These are phyloP conservation scores for Anhinga rufa DNA, from an alignment of 2,113 vertebrate genomes.

Conservation along the genomic window DNA sequence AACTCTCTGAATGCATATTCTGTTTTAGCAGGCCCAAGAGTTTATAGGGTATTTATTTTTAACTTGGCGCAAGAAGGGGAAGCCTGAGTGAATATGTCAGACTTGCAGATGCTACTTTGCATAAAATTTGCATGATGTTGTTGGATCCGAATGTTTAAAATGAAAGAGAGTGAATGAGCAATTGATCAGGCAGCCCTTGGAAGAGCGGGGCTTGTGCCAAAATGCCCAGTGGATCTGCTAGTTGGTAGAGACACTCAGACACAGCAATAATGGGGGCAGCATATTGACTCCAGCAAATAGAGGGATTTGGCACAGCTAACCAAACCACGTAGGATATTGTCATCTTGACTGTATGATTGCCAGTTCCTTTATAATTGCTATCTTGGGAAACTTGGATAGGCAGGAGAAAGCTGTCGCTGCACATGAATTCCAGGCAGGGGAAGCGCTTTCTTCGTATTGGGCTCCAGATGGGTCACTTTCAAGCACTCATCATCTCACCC, in stretches of 20 bases:
- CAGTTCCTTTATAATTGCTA: not conserved
- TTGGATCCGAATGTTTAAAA: not conserved
- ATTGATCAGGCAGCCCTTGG: not conserved
- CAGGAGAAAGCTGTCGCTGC: not conserved
- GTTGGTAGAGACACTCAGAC: not conserved
- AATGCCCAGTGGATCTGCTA: constrained; percentile 18
- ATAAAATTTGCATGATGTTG: not conserved
- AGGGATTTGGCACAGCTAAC: not conserved
- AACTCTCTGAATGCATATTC: not conserved
- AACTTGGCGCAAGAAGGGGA: not conserved
- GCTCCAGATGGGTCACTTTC: constrained; percentile 20
- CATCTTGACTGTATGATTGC: not conserved
- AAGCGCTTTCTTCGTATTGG: not conserved
- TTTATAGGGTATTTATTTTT: constrained; percentile 27
- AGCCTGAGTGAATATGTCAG: not conserved
- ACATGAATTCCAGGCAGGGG: not conserved
- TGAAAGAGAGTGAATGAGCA: not conserved
- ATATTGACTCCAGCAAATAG: not conserved
- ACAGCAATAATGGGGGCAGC: not conserved
- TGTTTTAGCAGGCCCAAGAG: not conserved
- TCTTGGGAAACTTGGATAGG: not conserved
- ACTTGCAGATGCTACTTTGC: not conserved
- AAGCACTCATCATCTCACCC: not conserved
- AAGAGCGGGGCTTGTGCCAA: constrained; percentile 37
- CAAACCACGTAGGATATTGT: not conserved